These are phyloP conservation scores for Stenichneumon culpator DNA, from an alignment of 2,888 invertebrate species.

Conservation along the genomic window DNA sequence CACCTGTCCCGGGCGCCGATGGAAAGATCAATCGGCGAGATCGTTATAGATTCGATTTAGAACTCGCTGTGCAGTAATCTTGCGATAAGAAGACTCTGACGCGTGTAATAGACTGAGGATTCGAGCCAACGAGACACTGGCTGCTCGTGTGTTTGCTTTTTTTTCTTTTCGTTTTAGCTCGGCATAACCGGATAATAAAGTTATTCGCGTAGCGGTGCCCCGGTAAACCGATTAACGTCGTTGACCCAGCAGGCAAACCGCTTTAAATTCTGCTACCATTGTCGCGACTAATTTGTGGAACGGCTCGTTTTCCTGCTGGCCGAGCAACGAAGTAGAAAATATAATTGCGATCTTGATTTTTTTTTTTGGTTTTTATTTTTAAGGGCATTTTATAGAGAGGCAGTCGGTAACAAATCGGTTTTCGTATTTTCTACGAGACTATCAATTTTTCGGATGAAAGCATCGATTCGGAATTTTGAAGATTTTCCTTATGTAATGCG, in stretches of 20 bases:
- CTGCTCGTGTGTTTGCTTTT: background rate
- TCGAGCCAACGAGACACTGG: conserved; percentile 6
- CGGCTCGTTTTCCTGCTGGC: conserved; percentile 18
- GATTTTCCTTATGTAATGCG: too few species aligned
- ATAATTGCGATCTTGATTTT: background rate
- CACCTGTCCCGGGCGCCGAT: conserved; percentile 19
- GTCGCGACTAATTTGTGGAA: conserved; percentile 44
- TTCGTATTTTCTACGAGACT: too few species aligned
- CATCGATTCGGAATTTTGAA: too few species aligned
- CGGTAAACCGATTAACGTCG: conserved; percentile 60
- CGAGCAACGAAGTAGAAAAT: background rate
- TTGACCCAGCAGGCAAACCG: conserved; percentile 58
- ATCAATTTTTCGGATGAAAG: too few species aligned
- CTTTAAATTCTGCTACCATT: conserved; percentile 44
- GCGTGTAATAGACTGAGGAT: conserved; percentile 28
- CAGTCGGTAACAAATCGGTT: too few species aligned
- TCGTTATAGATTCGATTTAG: conserved; percentile 19
- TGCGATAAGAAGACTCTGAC: conserved; percentile 19
- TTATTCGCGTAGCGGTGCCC: conserved; percentile 41
- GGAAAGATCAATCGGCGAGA: conserved; percentile 29
- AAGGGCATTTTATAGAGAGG: too few species aligned
- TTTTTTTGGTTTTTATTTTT: too few species aligned
- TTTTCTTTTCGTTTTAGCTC: background rate
- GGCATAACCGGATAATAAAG: conserved; percentile 50
- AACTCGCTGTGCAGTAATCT: conserved; percentile 26